phyloP scores from a whole-genome alignment of 2,888 invertebrate species.

The Oxycera nigricornis region DNA sequence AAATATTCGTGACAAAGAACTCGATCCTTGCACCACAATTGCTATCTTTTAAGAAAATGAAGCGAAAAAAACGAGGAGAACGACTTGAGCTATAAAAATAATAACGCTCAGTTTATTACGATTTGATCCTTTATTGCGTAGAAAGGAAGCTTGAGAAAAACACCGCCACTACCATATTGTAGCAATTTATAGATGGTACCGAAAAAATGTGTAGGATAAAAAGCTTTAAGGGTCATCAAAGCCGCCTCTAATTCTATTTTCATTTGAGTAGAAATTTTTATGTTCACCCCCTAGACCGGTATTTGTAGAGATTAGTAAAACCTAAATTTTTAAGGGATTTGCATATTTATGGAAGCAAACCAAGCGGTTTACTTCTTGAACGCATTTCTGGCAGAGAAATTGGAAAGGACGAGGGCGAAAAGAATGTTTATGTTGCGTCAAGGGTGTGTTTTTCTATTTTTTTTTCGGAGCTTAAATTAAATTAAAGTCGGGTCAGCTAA shows the following conservation, averaged over 20 bases:
- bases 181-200: background rate
- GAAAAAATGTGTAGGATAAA: background rate
- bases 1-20: conserved; percentile 13
- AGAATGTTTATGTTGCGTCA: background rate
- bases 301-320: conserved; percentile 1
- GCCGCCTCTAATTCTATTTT: conserved; percentile 22
- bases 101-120: conserved; percentile 44
- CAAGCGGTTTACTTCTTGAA: background rate
- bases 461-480: background rate
- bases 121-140: conserved; percentile 40
- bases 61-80: conserved; percentile 15
- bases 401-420: background rate
- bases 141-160: background rate
- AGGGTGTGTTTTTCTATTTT: background rate
- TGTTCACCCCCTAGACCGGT: too few relatives aligned
- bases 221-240: conserved; percentile 18
- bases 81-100: conserved; percentile 43
- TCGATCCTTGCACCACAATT: background rate
- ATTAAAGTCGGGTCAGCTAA: conserved; percentile 9
- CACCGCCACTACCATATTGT: background rate
- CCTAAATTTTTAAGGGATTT: background rate
- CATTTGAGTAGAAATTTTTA: background rate
- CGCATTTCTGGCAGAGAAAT: background rate
- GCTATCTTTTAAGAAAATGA: conserved; percentile 39
- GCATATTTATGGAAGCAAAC: conserved; percentile 15